Evolutionary conservation across 1,140 invertebrate genomes (phyloP).

Genomic region (Thaumetopoea pityocampa): DNA sequence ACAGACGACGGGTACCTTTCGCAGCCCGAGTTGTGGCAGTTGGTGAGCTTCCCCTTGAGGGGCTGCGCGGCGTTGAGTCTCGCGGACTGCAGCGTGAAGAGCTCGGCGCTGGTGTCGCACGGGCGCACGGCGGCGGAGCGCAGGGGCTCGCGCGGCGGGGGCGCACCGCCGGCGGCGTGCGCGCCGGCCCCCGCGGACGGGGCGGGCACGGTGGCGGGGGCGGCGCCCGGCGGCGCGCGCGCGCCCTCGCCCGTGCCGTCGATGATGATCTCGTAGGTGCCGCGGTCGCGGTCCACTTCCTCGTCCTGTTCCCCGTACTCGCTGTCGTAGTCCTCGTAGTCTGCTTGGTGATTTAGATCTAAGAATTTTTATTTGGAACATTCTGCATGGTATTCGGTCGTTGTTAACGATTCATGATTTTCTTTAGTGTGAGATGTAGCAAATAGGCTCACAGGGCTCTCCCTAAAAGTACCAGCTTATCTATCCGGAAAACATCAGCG

Average conservation of each 20-base stretch:
- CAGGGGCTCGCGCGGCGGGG: constrained; percentile 57
- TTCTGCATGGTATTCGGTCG: too few species aligned
- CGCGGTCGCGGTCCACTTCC: constrained; percentile 57
- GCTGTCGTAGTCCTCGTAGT: constrained; percentile 58
- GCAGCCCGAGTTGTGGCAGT: constrained; percentile 91
- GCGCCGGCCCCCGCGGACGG: constrained; percentile 10
- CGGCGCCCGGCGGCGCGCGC: too few species aligned
- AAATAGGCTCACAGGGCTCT: too few species aligned
- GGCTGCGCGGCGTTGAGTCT: constrained; percentile 83
- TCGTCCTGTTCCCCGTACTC: constrained; percentile 66
- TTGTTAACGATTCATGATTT: too few species aligned
- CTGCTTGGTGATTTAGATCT: constrained; percentile 13
- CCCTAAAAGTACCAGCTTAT: too few species aligned
- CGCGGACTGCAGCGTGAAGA: constrained; percentile 90
- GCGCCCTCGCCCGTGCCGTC: constrained; percentile 31
- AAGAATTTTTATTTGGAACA: constrained; percentile 1
- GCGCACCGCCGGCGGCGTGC: constrained; percentile 23
- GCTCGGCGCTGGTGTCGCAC: constrained; percentile 90
- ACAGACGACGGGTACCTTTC: constrained; percentile 82
- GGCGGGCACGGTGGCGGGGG: constrained; percentile 18
- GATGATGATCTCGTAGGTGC: constrained; percentile 57
- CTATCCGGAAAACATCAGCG: too few species aligned
- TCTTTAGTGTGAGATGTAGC: too few species aligned
- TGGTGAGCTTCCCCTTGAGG: constrained; percentile 89
- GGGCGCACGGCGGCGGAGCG: constrained; percentile 80